These are phyloP conservation scores for Cassiopea xamachana DNA, from an alignment of 30 jellyfish, hydroid and myxozoan genomes.

Conservation along the genomic window DNA sequence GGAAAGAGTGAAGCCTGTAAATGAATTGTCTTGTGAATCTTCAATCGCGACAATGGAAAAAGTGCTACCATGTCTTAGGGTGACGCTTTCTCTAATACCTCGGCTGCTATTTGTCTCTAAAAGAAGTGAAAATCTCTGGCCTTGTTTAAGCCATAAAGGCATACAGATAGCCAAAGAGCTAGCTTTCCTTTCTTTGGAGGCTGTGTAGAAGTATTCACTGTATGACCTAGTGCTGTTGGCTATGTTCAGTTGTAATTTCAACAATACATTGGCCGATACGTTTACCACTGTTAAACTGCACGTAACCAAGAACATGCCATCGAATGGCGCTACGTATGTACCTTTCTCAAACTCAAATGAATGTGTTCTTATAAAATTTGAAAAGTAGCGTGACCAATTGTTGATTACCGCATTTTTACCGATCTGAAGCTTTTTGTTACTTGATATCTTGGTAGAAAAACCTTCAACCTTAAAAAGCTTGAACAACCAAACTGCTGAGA, in stretches of 20 bases:
- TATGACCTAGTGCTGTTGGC: conserved; percentile 15
- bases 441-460: conserved; percentile 35
- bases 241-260: conserved; percentile 11
- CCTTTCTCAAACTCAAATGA: conserved; percentile 42
- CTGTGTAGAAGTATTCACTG: background rate
- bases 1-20: conserved; percentile 51
- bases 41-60: conserved; percentile 14
- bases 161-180: conserved; percentile 23
- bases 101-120: background rate
- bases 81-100: background rate
- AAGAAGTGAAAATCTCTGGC: conserved; percentile 20
- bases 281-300: conserved; percentile 30
- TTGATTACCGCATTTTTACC: background rate
- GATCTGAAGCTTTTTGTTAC: background rate
- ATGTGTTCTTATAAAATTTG: conserved; percentile 39
- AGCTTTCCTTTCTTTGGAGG: background rate
- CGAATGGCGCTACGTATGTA: conserved; percentile 20
- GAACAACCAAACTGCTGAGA: conserved; percentile 63
- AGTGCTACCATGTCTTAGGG: conserved; percentile 5
- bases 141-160: conserved; percentile 39
- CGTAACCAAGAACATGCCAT: conserved; percentile 51
- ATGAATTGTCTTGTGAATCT: background rate
- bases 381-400: conserved; percentile 10
- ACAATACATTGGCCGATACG: background rate
- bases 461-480: conserved; percentile 52